Base-by-base conservation (phyloP, 1,140 invertebrate genomes). In the Charaxes varanes region DNA sequence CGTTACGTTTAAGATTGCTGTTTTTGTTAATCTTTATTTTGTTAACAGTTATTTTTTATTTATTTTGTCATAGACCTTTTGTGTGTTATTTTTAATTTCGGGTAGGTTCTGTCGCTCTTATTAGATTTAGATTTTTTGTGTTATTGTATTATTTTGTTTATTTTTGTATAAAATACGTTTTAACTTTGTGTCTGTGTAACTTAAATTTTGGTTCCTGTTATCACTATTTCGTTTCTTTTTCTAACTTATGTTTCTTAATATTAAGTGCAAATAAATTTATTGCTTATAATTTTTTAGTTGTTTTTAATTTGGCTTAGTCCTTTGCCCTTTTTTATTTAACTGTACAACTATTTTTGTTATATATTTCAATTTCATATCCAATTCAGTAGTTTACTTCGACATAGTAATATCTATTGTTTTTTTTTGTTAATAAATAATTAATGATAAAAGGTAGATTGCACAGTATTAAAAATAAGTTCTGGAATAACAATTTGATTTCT, bases 201-300 rank as follows among this genome's bases (percentile, higher is more conserved):
- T 57, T 63, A 54, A 57, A 56, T 58, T 66, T 72, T 78, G 68
- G 70, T 80, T 83, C 70, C 71, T 81, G 73, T 84, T 80, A 72
- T 68, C 57, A 72, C 76, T 81, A 71, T 70, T 77, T 68, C 58
- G 65, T 70, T 84, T 67, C 49, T 60, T 66, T 62, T 79, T 65
- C 53, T 71, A 63, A 78, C 69, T 69, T 76, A 77, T 73, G 72
- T 78, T 79, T 67, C 54, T 62, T 72, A 60, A 66, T 68, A 62
- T 78, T 82, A 80, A 71, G 72, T 71, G 69, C 64, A 69, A 78
- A 77, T 77, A 82, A 83, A 74, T 83, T 70, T 78, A 78, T 83
- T 74, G 77, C 69, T 79, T 84, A 79, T 71, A 74, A 62, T 61
- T 70, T 60, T 52, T 66, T 64, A 62, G 56, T 66, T 43, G 64